phyloP scores from a whole-genome alignment of 2,888 invertebrate species.

The Litoditis marina region DNA sequence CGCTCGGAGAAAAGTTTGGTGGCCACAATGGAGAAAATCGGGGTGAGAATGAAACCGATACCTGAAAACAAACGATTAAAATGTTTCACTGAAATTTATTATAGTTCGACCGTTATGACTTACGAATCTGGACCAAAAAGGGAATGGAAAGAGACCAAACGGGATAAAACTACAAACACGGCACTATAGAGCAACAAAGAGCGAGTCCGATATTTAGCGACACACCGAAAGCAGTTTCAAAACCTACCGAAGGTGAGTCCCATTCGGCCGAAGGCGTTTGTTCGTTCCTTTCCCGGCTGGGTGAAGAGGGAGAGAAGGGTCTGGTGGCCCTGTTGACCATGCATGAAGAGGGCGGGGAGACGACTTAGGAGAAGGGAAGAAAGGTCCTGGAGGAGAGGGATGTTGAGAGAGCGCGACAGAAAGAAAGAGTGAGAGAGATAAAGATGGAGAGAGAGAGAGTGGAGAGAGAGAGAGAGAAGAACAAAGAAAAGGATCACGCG shows the following conservation, averaged over 20 bases:
- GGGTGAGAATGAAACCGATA: conserved; percentile 36
- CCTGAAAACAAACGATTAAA: conserved; percentile 23
- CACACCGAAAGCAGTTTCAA: no score
- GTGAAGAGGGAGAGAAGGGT: conserved; percentile 50
- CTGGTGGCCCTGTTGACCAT: conserved; percentile 53
- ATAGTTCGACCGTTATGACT: neutral
- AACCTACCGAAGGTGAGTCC: conserved; percentile 49
- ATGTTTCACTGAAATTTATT: neutral
- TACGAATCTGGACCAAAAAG: no score
- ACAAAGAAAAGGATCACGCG: no score
- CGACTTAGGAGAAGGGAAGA: conserved; percentile 37
- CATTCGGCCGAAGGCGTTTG: conserved; percentile 50
- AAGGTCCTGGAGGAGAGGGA: conserved; percentile 31
- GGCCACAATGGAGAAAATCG: conserved; percentile 22
- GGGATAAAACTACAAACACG: no score
- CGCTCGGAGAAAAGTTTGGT: conserved; percentile 17
- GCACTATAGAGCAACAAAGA: no score
- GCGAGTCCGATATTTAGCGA: no score
- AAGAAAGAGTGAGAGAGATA: neutral
- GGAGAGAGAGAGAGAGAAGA: no score
- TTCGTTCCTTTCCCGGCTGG: conserved; percentile 48
- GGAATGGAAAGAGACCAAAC: no score
- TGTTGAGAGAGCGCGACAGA: neutral
- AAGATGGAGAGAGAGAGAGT: no score
- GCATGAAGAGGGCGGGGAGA: conserved; percentile 48